Evolutionary conservation across 2,113 vertebrate genomes (phyloP).

Genomic region (Nansenia antarctica): DNA sequence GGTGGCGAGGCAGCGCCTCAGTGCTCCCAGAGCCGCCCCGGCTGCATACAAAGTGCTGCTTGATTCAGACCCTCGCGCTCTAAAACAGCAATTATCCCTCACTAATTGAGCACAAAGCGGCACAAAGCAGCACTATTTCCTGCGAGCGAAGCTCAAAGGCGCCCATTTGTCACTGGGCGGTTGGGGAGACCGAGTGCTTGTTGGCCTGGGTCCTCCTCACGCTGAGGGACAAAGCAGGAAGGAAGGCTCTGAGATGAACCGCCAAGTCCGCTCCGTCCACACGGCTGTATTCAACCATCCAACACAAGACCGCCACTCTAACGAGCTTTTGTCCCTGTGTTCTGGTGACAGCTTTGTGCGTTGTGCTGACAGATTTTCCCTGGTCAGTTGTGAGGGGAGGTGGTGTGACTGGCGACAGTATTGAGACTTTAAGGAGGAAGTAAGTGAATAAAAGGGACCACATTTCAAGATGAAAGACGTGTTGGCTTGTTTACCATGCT

Average conservation of each 20-base stretch:
- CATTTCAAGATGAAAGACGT: no score
- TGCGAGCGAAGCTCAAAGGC: slow-evolving; percentile 26
- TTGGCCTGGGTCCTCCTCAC: slow-evolving; percentile 15
- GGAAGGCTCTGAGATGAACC: slow-evolving; percentile 13
- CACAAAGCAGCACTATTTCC: slow-evolving; percentile 50
- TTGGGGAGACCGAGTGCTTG: slow-evolving; percentile 18
- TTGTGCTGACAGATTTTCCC: slow-evolving; percentile 8
- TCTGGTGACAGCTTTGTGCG: no score
- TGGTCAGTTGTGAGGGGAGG: not conserved
- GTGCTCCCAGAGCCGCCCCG: slow-evolving; percentile 3
- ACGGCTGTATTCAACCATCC: not conserved
- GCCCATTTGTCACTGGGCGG: slow-evolving; percentile 34
- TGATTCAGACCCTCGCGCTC: slow-evolving; percentile 37
- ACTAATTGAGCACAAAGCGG: slow-evolving; percentile 65
- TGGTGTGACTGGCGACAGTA: not conserved
- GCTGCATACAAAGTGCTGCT: slow-evolving; percentile 51
- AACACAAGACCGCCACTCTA: not conserved
- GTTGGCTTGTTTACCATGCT: slow-evolving; percentile 82
- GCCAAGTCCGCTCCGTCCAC: not conserved
- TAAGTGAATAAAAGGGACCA: not conserved
- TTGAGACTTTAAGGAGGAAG: not conserved
- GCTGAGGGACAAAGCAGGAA: slow-evolving; percentile 10
- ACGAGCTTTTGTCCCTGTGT: slow-evolving; percentile 14
- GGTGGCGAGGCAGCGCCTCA: not conserved
- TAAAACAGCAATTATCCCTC: slow-evolving; percentile 52